Conservation (phyloP, 2,797 vertebrate species). For the Arnoldichthys spilopterus region DNA sequence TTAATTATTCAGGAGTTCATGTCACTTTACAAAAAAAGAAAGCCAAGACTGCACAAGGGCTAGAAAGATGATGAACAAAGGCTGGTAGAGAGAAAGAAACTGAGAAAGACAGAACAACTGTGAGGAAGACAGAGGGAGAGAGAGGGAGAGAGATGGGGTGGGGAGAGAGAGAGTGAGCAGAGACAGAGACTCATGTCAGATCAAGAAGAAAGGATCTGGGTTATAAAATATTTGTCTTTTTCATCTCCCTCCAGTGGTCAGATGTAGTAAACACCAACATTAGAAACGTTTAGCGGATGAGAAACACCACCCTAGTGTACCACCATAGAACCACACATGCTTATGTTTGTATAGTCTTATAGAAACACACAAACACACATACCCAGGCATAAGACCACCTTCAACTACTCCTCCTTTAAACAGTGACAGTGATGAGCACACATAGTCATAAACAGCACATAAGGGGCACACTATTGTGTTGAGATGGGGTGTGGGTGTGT, state of each 20-base stretch:
- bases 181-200: background rate
- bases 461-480: background rate
- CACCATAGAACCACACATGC: background rate
- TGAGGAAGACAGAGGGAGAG: background rate
- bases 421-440: conserved; percentile 22
- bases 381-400: background rate
- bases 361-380: conserved; percentile 16
- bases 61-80: conserved; percentile 28
- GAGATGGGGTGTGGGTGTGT: conserved; percentile 30
- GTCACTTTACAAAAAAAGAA: conserved; percentile 53
- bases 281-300: background rate
- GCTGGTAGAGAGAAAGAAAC: conserved; percentile 11
- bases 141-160: background rate
- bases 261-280: background rate
- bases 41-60: conserved; percentile 22
- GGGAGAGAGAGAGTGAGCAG: background rate
- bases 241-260: conserved; percentile 71
- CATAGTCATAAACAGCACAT: background rate
- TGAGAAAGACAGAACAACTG: background rate
- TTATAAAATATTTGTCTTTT: background rate
- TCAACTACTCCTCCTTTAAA: background rate
- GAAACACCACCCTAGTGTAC: background rate
- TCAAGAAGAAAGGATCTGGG: background rate
- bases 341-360: background rate
- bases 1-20: conserved; percentile 54